These are phyloP conservation scores for Rotaria macrura DNA, from an alignment of 2,888 invertebrate species.

Conservation along the genomic window DNA sequence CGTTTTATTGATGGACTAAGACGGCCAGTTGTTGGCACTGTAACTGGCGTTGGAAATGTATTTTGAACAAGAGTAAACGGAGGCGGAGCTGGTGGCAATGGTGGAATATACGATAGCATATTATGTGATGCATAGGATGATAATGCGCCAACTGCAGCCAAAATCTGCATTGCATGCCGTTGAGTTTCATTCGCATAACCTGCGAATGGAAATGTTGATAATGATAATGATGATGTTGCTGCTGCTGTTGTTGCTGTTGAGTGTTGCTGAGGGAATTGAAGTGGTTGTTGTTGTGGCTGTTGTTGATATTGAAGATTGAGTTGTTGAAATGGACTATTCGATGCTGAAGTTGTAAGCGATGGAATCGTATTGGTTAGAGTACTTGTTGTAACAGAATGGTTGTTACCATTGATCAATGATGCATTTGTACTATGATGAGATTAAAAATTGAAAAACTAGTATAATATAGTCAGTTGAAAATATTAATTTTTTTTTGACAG, in stretches of 20 bases:
- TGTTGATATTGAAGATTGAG: neutral
- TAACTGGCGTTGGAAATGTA: neutral
- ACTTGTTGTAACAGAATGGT: neutral
- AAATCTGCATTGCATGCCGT: neutral
- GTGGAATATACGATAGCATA: neutral
- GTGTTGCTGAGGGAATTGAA: neutral
- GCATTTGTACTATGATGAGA: neutral
- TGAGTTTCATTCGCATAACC: neutral
- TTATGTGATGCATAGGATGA: neutral
- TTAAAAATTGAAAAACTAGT: no score
- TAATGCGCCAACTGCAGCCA: neutral
- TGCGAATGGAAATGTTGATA: neutral
- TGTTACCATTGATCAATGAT: neutral
- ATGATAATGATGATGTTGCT: neutral
- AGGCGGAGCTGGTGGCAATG: neutral
- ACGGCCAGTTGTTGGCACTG: neutral
- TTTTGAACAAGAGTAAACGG: neutral
- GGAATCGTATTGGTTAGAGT: neutral
- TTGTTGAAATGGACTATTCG: neutral
- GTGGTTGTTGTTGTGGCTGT: neutral
- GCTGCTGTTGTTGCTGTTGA: neutral
- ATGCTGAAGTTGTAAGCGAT: neutral
- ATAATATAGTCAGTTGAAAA: no score
- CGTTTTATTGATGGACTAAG: neutral
- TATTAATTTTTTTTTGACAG: no score